Conservation (phyloP, 2,888 invertebrate genomes). For the Punctoribates punctum region DNA sequence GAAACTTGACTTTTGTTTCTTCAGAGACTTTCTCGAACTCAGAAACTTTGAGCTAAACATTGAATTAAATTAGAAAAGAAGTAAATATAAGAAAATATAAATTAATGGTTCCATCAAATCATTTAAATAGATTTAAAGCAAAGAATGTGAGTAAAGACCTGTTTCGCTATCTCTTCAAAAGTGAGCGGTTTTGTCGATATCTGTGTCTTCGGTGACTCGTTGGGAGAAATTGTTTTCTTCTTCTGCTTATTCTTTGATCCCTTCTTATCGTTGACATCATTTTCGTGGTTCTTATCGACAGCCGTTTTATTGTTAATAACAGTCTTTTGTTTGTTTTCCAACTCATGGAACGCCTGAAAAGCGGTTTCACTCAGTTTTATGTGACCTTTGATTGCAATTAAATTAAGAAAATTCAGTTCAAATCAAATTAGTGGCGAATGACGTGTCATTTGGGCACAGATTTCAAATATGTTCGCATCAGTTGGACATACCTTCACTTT, state of each 20-base stretch:
- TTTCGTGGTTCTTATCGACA: neutral
- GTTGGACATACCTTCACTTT: neutral
- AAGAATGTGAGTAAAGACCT: neutral
- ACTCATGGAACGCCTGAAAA: constrained; percentile 44
- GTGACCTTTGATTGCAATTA: constrained; percentile 40
- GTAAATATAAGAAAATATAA: no score
- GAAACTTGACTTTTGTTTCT: constrained; percentile 52
- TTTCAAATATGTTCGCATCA: no score
- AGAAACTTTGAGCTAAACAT: constrained; percentile 51
- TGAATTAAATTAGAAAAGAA: constrained; percentile 11
- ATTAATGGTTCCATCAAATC: no score
- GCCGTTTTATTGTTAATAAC: neutral
- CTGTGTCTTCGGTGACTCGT: neutral
- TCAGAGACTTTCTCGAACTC: constrained; percentile 52
- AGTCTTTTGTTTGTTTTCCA: constrained; percentile 39
- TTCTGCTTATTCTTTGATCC: constrained; percentile 1
- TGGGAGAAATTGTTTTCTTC: constrained; percentile 1
- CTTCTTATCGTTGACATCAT: constrained; percentile 4
- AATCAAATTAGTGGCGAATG: neutral
- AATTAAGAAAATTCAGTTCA: neutral
- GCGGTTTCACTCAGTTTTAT: constrained; percentile 44
- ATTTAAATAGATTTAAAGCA: no score
- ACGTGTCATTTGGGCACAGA: constrained; percentile 24
- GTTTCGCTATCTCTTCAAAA: constrained; percentile 20
- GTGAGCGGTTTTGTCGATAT: neutral